These are phyloP conservation scores for Aplochiton taeniatus DNA, from an alignment of 2,797 vertebrate species.

Conservation along the genomic window DNA sequence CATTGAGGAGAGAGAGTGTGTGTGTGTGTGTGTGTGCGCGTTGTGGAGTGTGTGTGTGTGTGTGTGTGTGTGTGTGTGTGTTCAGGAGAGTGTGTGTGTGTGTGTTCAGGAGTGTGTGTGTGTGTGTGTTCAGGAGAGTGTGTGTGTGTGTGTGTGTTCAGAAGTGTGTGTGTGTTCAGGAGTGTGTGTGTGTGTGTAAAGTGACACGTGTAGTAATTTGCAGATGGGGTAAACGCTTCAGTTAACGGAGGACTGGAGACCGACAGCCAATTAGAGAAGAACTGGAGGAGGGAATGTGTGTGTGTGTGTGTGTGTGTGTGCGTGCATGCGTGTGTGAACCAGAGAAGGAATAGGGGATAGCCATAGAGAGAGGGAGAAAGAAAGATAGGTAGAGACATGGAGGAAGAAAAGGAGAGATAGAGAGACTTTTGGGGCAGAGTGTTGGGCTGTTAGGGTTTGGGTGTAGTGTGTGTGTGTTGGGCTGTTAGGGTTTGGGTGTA, in stretches of 20 bases:
- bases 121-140: constrained; percentile 1
- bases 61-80: not conserved
- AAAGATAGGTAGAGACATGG: not conserved
- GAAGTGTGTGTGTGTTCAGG: not conserved
- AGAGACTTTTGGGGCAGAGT: too few species aligned
- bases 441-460: too few species aligned
- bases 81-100: not conserved
- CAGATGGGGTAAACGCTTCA: constrained; percentile 15
- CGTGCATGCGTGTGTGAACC: constrained; percentile 3
- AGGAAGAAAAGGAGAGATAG: not conserved
- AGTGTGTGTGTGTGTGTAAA: not conserved
- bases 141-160: not conserved
- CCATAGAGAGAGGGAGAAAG: not conserved
- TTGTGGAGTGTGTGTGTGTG: not conserved
- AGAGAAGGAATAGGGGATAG: not conserved
- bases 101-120: not conserved
- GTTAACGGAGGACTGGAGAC: constrained; percentile 22
- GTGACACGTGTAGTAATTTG: constrained; percentile 26
- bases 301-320: too few species aligned
- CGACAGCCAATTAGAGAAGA: constrained; percentile 31
- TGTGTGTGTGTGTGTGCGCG: too few species aligned
- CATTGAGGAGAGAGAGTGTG: too few species aligned
- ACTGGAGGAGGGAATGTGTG: too few species aligned
- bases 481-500: too few species aligned
- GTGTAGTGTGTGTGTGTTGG: too few species aligned